These are phyloP conservation scores for Anaspis maculata DNA, from an alignment of 2,888 invertebrate genomes.

Conservation along the genomic window DNA sequence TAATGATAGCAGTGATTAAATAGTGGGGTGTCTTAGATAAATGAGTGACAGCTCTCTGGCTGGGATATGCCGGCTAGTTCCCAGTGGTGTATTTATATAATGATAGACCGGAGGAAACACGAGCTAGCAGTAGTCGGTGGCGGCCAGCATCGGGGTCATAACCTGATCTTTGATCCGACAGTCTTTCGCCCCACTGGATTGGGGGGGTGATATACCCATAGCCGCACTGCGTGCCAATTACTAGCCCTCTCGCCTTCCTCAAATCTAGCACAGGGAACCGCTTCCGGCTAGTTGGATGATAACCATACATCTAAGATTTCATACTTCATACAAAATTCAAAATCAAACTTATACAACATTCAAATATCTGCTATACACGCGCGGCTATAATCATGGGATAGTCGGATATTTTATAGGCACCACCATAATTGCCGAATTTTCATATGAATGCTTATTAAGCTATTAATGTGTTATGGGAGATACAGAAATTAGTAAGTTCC, in stretches of 20 bases:
- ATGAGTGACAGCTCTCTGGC: conserved; percentile 40
- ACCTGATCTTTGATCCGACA: conserved; percentile 36
- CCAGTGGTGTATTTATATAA: conserved; percentile 43
- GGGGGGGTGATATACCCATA: no score
- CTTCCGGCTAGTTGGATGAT: conserved; percentile 3
- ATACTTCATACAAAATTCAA: not conserved
- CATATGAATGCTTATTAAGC: conserved; percentile 16
- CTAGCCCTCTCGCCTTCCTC: conserved; percentile 4
- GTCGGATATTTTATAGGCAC: not conserved
- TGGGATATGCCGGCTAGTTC: conserved; percentile 30
- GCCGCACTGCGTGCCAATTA: conserved; percentile 26
- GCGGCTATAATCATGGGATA: no score
- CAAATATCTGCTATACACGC: no score
- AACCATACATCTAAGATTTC: not conserved
- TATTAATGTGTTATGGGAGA: conserved; percentile 18
- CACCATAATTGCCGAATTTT: conserved; percentile 14
- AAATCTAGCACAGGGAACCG: no score
- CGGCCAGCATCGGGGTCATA: conserved; percentile 38
- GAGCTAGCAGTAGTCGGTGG: conserved; percentile 24
- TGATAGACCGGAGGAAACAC: conserved; percentile 37
- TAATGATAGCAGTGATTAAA: conserved; percentile 42
- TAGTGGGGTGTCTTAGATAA: conserved; percentile 41
- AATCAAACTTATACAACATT: not conserved
- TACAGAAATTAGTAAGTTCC: conserved; percentile 16
- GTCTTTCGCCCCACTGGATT: conserved; percentile 21